These are phyloP conservation scores for Pterophyllum scalare DNA, from an alignment of 2,113 vertebrate species.

Conservation along the genomic window DNA sequence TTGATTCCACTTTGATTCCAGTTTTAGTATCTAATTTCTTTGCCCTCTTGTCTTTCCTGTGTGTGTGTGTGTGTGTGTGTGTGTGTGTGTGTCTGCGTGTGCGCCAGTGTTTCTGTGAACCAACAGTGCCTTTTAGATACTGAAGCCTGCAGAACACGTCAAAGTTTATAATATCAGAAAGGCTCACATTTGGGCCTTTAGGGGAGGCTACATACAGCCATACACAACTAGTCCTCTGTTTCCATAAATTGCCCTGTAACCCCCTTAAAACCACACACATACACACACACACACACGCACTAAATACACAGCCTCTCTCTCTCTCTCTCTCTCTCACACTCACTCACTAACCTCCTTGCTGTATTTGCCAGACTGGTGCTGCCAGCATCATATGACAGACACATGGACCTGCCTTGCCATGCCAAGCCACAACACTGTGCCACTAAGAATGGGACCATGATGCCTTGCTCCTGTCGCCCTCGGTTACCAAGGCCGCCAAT, in stretches of 20 bases:
- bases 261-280: constrained; percentile 1
- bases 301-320: background rate
- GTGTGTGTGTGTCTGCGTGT: background rate
- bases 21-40: background rate
- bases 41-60: background rate
- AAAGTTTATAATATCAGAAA: constrained; percentile 55
- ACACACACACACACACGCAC: constrained; percentile 5
- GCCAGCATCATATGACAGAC: constrained; percentile 69
- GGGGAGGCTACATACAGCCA: constrained; percentile 32
- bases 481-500: constrained; percentile 16
- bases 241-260: constrained; percentile 27
- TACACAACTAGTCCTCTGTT: constrained; percentile 29
- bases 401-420: constrained; percentile 49
- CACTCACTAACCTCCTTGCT: constrained; percentile 15
- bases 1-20: constrained; percentile 21
- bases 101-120: background rate
- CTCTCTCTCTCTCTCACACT: background rate
- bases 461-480: constrained; percentile 40
- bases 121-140: constrained; percentile 21
- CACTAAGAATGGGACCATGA: constrained; percentile 40
- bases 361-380: constrained; percentile 40
- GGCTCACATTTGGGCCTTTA: constrained; percentile 24
- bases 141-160: constrained; percentile 53
- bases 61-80: background rate
- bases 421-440: constrained; percentile 7